phyloP scores from a whole-genome alignment of 1,140 invertebrate species.

The Teleopsis dalmanni region DNA sequence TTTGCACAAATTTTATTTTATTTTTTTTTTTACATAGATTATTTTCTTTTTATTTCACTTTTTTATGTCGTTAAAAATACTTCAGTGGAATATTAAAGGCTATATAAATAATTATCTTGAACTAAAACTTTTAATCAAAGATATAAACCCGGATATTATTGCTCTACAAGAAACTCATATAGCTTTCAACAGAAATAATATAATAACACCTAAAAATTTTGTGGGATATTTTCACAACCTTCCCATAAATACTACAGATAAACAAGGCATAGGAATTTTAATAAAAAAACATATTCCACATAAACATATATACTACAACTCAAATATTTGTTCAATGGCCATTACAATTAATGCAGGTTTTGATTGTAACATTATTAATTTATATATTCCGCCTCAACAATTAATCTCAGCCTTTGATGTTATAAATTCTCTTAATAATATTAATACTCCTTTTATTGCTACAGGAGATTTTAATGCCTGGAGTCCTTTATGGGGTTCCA shows the following conservation, averaged over 20 bases:
- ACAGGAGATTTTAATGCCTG: constrained; percentile 1
- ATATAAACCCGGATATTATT: not conserved
- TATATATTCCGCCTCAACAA: constrained; percentile 1
- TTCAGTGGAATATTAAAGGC: not conserved
- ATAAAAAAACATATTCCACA: constrained; percentile 1
- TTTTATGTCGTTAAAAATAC: not conserved
- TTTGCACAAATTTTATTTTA: not conserved
- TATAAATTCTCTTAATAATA: not conserved
- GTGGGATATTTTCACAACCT: not conserved
- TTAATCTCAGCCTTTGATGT: not conserved
- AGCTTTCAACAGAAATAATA: not conserved
- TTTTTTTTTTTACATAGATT: no score
- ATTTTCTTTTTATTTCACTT: not conserved
- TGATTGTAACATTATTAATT: not conserved
- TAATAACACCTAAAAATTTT: not conserved
- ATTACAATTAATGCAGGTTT: not conserved
- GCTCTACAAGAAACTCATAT: constrained; percentile 4
- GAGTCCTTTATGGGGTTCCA: constrained; percentile 1
- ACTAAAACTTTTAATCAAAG: not conserved
- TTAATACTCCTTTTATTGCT: not conserved
- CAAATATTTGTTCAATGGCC: not conserved
- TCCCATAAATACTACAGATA: not conserved
- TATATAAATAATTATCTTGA: not conserved
- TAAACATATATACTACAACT: not conserved
- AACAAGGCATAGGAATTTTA: constrained; percentile 4